These are phyloP conservation scores for Leptopilina boulardi DNA, from an alignment of 1,140 invertebrate species.

Conservation along the genomic window DNA sequence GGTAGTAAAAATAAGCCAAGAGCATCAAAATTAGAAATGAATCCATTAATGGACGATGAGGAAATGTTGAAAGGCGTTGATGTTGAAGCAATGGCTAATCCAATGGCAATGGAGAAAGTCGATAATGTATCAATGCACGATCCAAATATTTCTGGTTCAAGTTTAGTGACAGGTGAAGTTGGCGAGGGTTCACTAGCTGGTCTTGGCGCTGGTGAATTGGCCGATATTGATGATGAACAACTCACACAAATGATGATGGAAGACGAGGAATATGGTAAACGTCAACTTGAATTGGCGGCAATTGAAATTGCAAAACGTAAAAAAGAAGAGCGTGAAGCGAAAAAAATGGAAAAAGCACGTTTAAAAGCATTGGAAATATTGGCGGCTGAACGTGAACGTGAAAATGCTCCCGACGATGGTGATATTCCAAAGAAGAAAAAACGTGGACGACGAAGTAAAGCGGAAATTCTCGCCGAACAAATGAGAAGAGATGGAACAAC, in stretches of 20 bases:
- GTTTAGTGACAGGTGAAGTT: conserved; percentile 35
- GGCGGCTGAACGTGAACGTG: conserved; percentile 68
- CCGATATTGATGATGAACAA: conserved; percentile 78
- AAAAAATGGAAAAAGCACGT: conserved; percentile 79
- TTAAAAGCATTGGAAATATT: conserved; percentile 75
- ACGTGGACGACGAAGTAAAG: conserved; percentile 73
- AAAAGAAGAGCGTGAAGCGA: conserved; percentile 77
- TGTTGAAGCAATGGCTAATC: conserved; percentile 61
- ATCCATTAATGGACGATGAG: conserved; percentile 61
- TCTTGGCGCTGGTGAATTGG: conserved; percentile 73
- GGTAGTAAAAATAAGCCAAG: conserved; percentile 72
- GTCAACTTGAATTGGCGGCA: conserved; percentile 76
- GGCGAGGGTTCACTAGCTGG: conserved; percentile 64
- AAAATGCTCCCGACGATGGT: conserved; percentile 66
- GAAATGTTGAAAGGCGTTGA: conserved; percentile 62
- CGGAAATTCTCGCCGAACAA: conserved; percentile 74
- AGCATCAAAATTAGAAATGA: conserved; percentile 53
- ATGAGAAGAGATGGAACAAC: conserved; percentile 66
- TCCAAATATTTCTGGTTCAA: conserved; percentile 48
- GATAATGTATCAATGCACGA: conserved; percentile 62
- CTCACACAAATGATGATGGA: conserved; percentile 80
- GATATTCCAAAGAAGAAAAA: conserved; percentile 74
- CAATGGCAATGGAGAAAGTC: conserved; percentile 53
- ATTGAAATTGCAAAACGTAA: conserved; percentile 79
- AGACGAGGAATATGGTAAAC: conserved; percentile 79